Evolutionary conservation across 2,113 vertebrate genomes (phyloP), one percentile per base, ranked within the genome.

Genomic region (Saguinus midas): DNA sequence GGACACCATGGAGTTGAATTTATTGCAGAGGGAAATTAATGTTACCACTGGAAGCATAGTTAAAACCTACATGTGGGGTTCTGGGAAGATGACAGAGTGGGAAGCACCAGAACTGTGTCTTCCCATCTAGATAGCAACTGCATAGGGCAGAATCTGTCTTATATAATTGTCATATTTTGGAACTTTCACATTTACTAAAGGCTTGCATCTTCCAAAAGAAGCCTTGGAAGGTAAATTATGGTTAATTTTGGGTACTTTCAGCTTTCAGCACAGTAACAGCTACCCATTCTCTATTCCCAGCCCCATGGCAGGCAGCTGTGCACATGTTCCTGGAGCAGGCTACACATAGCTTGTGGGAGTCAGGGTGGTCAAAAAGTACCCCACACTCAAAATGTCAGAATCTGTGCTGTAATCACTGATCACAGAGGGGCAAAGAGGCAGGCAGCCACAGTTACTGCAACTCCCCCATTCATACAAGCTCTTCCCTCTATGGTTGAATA

Each of bases 271-370:
- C 35, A 72, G 4, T 52, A 6, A 0, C 58, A 64, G 21, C 13
- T 17, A 64, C 32, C 14, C 5, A n/a, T 48, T 9, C 13, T 68
- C 75, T 32, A 48, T 45, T 18, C 45, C 27, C 43, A 48, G 16
- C 43, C 16, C 27, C 13, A 9, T 32, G 27, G 5, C 1, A 43
- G 12, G 10, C 4, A 21, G 8, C 8, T 13, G 4, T n/a, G 52
- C 2, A 1, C 37, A 48, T 8, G 3, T 73, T 48, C 3, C 32
- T n/a, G 29, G 50, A 73, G 6, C 35, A 55, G 35, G 17, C 17
- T 40, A 23, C 1, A 45, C 17, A n/a, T 1, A 12, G 17, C 32
- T 20, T n/a, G 29, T 14, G 35, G 21, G 52, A 20, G 23, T 35
- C 52, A 73, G 40, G 12, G 16, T 58, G 40, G 6, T 13, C 20